Conservation (phyloP, 2,113 vertebrate species). For the Archocentrus centrarchus region DNA sequence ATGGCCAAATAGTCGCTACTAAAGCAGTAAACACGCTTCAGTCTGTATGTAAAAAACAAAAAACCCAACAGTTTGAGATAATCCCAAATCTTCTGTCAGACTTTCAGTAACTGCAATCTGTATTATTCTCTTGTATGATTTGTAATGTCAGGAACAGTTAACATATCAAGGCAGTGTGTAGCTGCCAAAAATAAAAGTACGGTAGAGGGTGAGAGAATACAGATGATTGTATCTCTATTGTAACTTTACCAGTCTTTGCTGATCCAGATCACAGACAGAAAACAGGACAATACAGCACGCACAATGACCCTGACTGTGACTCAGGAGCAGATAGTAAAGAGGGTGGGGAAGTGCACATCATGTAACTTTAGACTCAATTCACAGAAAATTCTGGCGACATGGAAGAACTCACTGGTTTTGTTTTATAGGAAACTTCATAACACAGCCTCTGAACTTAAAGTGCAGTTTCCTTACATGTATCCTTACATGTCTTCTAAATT, state of each 20-base stretch:
- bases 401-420: background rate
- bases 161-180: background rate
- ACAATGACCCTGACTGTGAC: background rate
- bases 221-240: conserved; percentile 30
- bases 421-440: background rate
- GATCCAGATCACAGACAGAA: conserved; percentile 12
- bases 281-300: background rate
- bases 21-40: background rate
- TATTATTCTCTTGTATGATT: conserved; percentile 5
- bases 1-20: background rate
- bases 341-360: background rate
- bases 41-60: background rate
- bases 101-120: background rate
- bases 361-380: background rate
- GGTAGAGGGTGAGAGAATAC: background rate
- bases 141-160: conserved; percentile 17
- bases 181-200: conserved; percentile 3
- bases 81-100: background rate
- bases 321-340: background rate
- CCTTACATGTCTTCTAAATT: background rate
- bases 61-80: background rate
- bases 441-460: background rate
- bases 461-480: background rate
- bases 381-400: background rate
- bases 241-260: background rate